These are phyloP conservation scores for Hycleus phaleratus DNA, from an alignment of 1,140 invertebrate genomes.

Conservation along the genomic window DNA sequence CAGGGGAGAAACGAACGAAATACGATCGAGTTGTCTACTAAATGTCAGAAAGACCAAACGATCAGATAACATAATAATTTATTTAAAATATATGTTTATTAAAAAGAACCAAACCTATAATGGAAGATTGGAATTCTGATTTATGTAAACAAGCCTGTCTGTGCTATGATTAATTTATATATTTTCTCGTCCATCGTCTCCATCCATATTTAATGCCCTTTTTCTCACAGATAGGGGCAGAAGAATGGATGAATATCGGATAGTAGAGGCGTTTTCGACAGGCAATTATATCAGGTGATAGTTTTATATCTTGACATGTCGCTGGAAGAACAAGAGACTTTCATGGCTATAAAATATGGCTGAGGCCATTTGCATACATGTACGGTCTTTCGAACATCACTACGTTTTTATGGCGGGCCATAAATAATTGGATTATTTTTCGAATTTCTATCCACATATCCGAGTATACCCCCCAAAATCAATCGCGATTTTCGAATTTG, in stretches of 20 bases:
- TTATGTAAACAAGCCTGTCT: constrained; percentile 1
- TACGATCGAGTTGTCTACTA: constrained; percentile 10
- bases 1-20: not conserved
- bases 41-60: constrained; percentile 18
- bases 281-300: constrained; percentile 32
- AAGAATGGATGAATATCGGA: not conserved
- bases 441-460: too few relatives aligned
- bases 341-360: constrained; percentile 20
- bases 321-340: constrained; percentile 24
- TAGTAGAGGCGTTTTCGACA: constrained; percentile 20
- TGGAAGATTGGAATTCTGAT: not conserved
- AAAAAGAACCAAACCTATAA: constrained; percentile 15
- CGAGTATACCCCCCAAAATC: too few relatives aligned
- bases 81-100: constrained; percentile 25
- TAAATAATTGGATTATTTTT: constrained; percentile 17
- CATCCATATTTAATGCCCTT: too few relatives aligned
- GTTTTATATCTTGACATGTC: constrained; percentile 31
- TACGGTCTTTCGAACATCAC: constrained; percentile 1
- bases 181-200: too few relatives aligned
- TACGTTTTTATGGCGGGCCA: constrained; percentile 6
- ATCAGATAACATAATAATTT: constrained; percentile 30
- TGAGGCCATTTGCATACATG: constrained; percentile 24
- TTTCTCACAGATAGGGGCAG: not conserved
- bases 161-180: not conserved
- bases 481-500: too few relatives aligned